Base-by-base conservation (phyloP, 2,113 vertebrate genomes). In the Genyomyrus donnyi region DNA sequence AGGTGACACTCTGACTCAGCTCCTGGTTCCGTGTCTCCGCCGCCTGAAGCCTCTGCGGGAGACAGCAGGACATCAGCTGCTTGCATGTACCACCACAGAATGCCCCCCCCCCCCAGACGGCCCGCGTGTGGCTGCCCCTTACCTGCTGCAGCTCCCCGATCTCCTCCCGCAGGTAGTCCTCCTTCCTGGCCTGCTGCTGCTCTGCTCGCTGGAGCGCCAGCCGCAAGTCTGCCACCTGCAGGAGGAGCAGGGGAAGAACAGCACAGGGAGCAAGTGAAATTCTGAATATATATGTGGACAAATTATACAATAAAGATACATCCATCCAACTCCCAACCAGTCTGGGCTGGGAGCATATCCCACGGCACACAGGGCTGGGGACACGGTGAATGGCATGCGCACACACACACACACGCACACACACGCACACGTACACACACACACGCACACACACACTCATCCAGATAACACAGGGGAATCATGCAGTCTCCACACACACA, bases 131-230 rank as follows among this genome's bases (percentile, higher is more conserved):
- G 4, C 39, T 21, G 77, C 17, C 42, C 83, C 39, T 42, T 94
- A 99, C 98, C 98, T 99, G 97, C 66, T 99, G 98, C 31, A 99
- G 95, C 91, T 99, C 98, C 92, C 95, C 91, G 21, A 99, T 98
- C 94, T 99, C 98, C 88, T 99, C 98, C 21, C 98, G 97, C 50
- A 99, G 95, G 94, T 98, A 99, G 94, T 99, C 98, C 92, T 99
- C 98, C 92, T 98, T 99, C 74, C 98, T 97, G 74, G 96, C 98
- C 94, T 98, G 96, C 90, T 99, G 96, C 89, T 99, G 98, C 88
- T 99, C 98, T 35, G 97, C 96, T 86, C 98, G 96, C 90, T 99
- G 98, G 90, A 99, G 92, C 0, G 97, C 97, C 92, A 98, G 5
- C 91, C 98, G 96, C 91, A 99, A 94, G 93, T 99, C 98, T 80